Evolutionary conservation across 2,888 invertebrate species (phyloP), one percentile per base, ranked within the genome.

Genomic region (Anoncus sp.): DNA sequence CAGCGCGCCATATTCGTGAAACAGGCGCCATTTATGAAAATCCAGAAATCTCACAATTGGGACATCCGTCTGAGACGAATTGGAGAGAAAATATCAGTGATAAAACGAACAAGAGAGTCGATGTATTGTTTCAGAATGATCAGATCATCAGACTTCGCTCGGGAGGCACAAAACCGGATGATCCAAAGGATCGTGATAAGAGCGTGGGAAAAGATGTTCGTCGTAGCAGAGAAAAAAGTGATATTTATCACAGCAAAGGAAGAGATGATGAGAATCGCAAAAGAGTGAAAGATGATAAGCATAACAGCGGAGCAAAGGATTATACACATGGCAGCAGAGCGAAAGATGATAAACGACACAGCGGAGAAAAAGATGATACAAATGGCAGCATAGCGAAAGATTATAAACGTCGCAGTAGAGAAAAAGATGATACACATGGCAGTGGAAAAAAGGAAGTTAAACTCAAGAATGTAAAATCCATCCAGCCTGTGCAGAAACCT

Each of bases 1-100:
- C 87, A 2, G 81, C 81, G 22, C 77, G n/a, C 12, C 70, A 82
- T 12, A 59, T 86, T 59, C 79, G 79, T 14, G 22, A 35, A 31
- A 16, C 35, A 18, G 2, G 12, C 7, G 16, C 22, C 1, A 10
- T 59, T 27, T 24, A 35, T 1, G 16, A 40, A 4, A 57, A 12
- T 27, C 10, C 9, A 7, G 51, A n/a, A 10, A 66, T 45, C 18
- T 5, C 14, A n/a, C 63, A 35, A 27, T 31, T 38, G n/a, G 35
- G 16, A 20, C 18, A 53, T 12, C 27, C 55, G 1, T 12, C 27
- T 3, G 43, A 47, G 20, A 12, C 14, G 5, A 71, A 57, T 18
- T 31, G 43, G 69, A 60, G 31, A 55, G 20, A 57, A 3, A 60
- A 22, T 31, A 24, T 27, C 5, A 24, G 3, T 16, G 57, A 51